Evolutionary conservation across 2,113 vertebrate species (phyloP).

Genomic region (Rhizomys pruinosus): DNA sequence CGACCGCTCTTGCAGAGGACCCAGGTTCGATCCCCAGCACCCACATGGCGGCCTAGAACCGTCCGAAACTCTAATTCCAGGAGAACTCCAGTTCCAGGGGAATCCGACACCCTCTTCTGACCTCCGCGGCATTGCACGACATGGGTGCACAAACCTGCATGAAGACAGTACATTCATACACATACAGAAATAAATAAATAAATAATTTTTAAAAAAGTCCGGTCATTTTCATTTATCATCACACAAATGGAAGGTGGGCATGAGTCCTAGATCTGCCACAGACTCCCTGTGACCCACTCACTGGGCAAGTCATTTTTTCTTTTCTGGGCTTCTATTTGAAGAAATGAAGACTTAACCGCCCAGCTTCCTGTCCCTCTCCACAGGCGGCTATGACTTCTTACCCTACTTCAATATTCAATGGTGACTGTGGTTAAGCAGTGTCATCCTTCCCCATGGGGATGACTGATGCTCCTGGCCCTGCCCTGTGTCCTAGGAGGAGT

Average conservation of each 20-base stretch:
- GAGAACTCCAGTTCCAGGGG: too few species aligned
- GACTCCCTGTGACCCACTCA: background rate
- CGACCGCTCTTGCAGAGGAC: too few species aligned
- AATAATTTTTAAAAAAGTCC: too few species aligned
- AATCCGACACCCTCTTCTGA: too few species aligned
- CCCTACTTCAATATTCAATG: background rate
- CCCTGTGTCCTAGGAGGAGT: background rate
- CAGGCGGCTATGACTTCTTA: background rate
- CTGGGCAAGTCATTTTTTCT: background rate
- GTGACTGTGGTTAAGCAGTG: background rate
- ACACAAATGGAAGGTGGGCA: background rate
- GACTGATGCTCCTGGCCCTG: background rate
- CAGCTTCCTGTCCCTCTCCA: background rate
- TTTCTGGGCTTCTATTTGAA: background rate
- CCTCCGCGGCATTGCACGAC: too few species aligned
- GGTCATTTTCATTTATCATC: background rate
- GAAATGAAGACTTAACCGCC: background rate
- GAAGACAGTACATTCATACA: too few species aligned
- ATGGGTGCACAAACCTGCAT: too few species aligned
- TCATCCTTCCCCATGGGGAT: background rate
- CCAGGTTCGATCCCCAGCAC: too few species aligned
- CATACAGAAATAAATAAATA: too few species aligned
- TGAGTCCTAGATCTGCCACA: background rate
- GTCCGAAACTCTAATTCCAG: too few species aligned
- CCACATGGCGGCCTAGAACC: too few species aligned